Evolutionary conservation across 2,113 vertebrate species (phyloP), one percentile per base, ranked within the genome.

Genomic region (Thryonomys swinderianus): DNA sequence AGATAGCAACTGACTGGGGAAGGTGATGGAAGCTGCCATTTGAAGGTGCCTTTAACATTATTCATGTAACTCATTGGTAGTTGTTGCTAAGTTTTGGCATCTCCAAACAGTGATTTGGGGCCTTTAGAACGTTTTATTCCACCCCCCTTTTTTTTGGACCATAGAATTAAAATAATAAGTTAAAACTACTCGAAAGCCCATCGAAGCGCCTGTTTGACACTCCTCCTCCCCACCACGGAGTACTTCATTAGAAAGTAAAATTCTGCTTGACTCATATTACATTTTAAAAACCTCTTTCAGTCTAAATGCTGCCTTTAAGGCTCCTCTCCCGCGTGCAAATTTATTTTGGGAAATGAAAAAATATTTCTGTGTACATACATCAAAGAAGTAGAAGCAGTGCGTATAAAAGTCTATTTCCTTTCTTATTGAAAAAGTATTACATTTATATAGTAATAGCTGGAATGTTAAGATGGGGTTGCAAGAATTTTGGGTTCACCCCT

Each of bases 331-430:
- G 30, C 66, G 17, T 45, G 79, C n/a, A 87, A 93, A 67, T 94
- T 40, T 90, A 80, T 96, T 93, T 94, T 71, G 42, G 21, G 18
- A 93, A 74, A 96, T 93, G 40, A 86, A 57, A n/a, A 95, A 86
- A 66, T 84, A 82, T 84, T 86, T 88, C 73, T 42, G 55, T 53
- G 59, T 89, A 42, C 61, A n/a, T 80, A 83, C 73, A 87, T 85
- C n/a, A 93, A 94, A 97, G 83, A 61, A 27, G 25, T 48, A 67
- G 61, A 74, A 84, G 23, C 37, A 81, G 73, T 81, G 57, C 61
- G n/a, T 79, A 79, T 51, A 83, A 32, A 27, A 73, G 48, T 90
- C 59, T 91, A 27, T 30, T 82, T 93, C 61, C 62, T 95, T 93
- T 88, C 18, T 51, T 85, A 74, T 8, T 74, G 62, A 96, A 83